Evolutionary conservation across 2,797 vertebrate genomes (phyloP).

Genomic region (Menidia menidia): DNA sequence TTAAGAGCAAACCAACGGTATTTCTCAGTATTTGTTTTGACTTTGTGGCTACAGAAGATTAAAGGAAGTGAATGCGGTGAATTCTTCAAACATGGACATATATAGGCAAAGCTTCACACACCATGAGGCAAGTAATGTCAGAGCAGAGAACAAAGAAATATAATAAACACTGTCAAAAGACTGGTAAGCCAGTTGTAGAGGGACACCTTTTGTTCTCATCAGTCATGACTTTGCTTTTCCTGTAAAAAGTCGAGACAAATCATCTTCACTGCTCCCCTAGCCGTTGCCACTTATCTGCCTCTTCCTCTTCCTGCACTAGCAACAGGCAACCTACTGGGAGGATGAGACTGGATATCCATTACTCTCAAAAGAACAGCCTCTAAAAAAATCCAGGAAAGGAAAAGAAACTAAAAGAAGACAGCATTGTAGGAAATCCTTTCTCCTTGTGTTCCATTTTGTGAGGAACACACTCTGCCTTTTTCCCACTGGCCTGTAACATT

Average conservation of each 20-base stretch:
- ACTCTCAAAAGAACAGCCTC: slow-evolving; percentile 47
- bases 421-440: slow-evolving; percentile 64
- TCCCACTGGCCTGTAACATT: slow-evolving; percentile 49
- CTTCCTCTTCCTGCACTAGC: slow-evolving; percentile 55
- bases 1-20: slow-evolving; percentile 3
- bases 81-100: slow-evolving; percentile 16
- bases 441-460: slow-evolving; percentile 44
- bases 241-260: slow-evolving; percentile 52
- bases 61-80: slow-evolving; percentile 25
- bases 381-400: slow-evolving; percentile 35
- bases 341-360: slow-evolving; percentile 47
- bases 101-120: slow-evolving; percentile 22
- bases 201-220: slow-evolving; percentile 56
- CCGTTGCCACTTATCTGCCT: slow-evolving; percentile 48
- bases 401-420: slow-evolving; percentile 47
- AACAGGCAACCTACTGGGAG: slow-evolving; percentile 63
- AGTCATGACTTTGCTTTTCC: slow-evolving; percentile 63
- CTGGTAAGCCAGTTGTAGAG: slow-evolving; percentile 27
- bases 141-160: slow-evolving; percentile 15
- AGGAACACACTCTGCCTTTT: slow-evolving; percentile 50
- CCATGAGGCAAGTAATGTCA: slow-evolving; percentile 31
- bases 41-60: slow-evolving; percentile 21
- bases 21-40: slow-evolving; percentile 18
- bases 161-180: slow-evolving; percentile 21
- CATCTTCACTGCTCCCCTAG: slow-evolving; percentile 26